Conservation (phyloP, 2,888 invertebrate genomes). For the Diaprepes abbreviatus region DNA sequence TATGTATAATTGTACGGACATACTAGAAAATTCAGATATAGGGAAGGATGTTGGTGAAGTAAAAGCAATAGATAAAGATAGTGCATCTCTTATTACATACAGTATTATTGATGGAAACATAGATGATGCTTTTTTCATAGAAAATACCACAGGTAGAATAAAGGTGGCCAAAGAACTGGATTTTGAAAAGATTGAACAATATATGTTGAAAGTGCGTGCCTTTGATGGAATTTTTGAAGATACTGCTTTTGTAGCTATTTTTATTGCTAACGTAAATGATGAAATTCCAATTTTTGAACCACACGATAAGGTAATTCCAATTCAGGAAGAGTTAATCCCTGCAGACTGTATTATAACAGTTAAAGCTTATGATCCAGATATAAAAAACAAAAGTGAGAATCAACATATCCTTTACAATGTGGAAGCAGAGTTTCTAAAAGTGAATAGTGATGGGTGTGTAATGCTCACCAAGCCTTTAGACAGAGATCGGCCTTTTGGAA, state of each 20-base stretch:
- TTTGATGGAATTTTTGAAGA: conserved; percentile 89
- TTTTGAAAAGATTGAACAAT: conserved; percentile 88
- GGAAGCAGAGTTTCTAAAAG: conserved; percentile 78
- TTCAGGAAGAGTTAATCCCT: conserved; percentile 80
- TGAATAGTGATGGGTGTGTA: conserved; percentile 83
- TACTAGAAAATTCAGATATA: conserved; percentile 87
- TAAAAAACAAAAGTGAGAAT: conserved; percentile 79
- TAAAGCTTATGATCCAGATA: conserved; percentile 88
- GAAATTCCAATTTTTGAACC: conserved; percentile 87
- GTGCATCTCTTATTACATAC: conserved; percentile 88
- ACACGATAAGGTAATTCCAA: conserved; percentile 79
- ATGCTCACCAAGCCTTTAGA: conserved; percentile 83
- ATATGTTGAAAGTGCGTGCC: conserved; percentile 85
- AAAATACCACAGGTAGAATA: conserved; percentile 87
- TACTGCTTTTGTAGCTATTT: conserved; percentile 85
- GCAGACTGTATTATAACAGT: conserved; percentile 80
- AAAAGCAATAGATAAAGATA: conserved; percentile 89
- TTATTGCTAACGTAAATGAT: conserved; percentile 92
- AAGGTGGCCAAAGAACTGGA: conserved; percentile 83
- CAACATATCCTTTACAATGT: conserved; percentile 86
- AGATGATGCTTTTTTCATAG: conserved; percentile 88
- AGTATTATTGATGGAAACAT: conserved; percentile 90
- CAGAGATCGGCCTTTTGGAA: conserved; percentile 90
- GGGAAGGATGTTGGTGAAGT: conserved; percentile 90
- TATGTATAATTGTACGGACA: conserved; percentile 80